Conservation (phyloP, 2,113 vertebrate genomes). For the Brachyhypopomus occidentalis region DNA sequence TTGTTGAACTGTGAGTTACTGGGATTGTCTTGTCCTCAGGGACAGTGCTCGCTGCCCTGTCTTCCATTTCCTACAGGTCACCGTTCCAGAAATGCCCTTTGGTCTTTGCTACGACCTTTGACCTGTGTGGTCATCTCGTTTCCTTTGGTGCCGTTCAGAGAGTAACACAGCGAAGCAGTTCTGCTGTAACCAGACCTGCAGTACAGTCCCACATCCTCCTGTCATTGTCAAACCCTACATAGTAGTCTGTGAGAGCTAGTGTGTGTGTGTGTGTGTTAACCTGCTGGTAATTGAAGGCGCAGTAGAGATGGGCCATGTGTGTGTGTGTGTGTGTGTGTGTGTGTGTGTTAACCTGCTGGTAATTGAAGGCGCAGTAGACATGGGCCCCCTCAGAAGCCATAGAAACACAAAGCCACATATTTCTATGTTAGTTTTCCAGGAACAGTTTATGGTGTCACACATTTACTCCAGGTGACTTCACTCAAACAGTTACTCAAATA, state of each 20-base stretch:
- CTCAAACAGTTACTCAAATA: no score
- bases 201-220: slow-evolving; percentile 65
- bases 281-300: background rate
- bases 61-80: background rate
- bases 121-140: background rate
- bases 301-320: background rate
- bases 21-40: background rate
- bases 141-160: slow-evolving; percentile 42
- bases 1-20: background rate
- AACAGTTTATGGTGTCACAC: no score
- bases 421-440: no score
- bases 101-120: background rate
- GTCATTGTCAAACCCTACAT: slow-evolving; percentile 68
- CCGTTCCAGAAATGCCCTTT: background rate
- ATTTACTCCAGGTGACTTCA: no score
- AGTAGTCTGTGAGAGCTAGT: slow-evolving; percentile 54
- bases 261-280: background rate
- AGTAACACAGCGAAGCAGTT: background rate
- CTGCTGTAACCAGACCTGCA: slow-evolving; percentile 37
- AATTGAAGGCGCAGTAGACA: background rate
- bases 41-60: background rate
- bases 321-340: no score
- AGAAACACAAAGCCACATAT: background rate
- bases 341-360: background rate
- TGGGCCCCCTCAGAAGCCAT: background rate